Conservation (phyloP, 1,140 invertebrate genomes). For the Sycobia sp. region DNA sequence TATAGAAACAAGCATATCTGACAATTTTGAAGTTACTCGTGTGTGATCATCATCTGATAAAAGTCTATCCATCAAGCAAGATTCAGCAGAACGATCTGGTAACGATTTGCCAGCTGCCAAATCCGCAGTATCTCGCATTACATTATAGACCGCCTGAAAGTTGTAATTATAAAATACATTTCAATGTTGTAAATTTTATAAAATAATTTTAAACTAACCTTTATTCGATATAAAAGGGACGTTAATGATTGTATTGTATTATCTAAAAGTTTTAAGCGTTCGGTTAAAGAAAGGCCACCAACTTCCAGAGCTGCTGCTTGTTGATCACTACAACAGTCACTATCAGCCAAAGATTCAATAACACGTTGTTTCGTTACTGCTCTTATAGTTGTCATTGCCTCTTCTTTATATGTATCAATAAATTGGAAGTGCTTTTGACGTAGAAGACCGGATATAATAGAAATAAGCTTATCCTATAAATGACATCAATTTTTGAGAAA, state of each 20-base stretch:
- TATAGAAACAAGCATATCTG: constrained; percentile 76
- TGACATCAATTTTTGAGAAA: not conserved
- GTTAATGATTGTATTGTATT: constrained; percentile 69
- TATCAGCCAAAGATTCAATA: constrained; percentile 76
- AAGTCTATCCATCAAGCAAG: constrained; percentile 67
- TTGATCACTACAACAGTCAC: constrained; percentile 64
- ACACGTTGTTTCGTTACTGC: constrained; percentile 87
- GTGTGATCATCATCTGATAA: constrained; percentile 73
- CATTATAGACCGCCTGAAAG: constrained; percentile 70
- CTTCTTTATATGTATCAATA: constrained; percentile 86
- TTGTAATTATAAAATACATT: not conserved
- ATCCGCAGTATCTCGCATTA: constrained; percentile 71
- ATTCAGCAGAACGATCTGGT: constrained; percentile 48
- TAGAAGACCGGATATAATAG: constrained; percentile 87
- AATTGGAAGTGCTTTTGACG: constrained; percentile 86
- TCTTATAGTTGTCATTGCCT: constrained; percentile 86
- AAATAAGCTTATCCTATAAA: constrained; percentile 80
- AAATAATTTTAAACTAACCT: constrained; percentile 56
- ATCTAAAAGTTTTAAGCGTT: constrained; percentile 81
- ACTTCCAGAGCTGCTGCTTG: constrained; percentile 59
- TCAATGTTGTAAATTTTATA: not conserved
- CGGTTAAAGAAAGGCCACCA: constrained; percentile 67
- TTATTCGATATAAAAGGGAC: constrained; percentile 66
- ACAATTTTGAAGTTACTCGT: constrained; percentile 72
- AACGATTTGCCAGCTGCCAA: constrained; percentile 62